Conservation (phyloP, 2,888 invertebrate genomes). For the Andrena marginata region DNA sequence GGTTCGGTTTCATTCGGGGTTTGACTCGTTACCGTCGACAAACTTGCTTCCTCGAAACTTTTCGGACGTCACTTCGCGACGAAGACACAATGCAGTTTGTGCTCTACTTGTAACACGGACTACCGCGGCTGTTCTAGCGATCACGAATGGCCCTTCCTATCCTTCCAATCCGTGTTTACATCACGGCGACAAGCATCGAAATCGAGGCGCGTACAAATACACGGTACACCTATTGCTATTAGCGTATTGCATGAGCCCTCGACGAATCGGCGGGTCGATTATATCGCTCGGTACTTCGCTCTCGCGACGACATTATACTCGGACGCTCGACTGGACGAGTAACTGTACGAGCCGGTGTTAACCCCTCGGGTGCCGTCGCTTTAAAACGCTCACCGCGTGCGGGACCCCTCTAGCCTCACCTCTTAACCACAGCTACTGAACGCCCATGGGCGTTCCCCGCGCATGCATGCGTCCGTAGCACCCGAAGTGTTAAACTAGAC, state of each 20-base stretch:
- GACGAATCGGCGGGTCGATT: constrained; percentile 14
- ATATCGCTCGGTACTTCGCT: not conserved
- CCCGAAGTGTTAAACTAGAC: not conserved
- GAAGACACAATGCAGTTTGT: not conserved
- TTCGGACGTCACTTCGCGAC: not conserved
- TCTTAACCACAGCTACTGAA: no score
- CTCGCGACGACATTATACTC: no score
- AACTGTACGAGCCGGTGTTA: no score
- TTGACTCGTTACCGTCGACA: constrained; percentile 22
- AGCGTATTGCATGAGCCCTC: constrained; percentile 36
- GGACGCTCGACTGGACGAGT: no score
- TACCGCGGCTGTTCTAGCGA: constrained; percentile 9
- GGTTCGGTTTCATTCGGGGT: constrained; percentile 13
- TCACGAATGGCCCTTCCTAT: not conserved
- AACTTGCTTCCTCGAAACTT: constrained; percentile 14
- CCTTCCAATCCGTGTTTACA: constrained; percentile 17
- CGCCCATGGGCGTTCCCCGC: no score
- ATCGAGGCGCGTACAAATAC: constrained; percentile 27
- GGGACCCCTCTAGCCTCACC: no score
- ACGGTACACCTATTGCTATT: constrained; percentile 45
- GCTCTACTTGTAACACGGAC: constrained; percentile 9
- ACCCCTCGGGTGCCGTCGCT: no score
- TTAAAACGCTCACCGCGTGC: no score
- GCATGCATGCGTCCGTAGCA: no score
- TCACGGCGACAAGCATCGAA: constrained; percentile 17